Evolutionary conservation across 2,113 vertebrate species (phyloP).

Genomic region (Charina bottae): DNA sequence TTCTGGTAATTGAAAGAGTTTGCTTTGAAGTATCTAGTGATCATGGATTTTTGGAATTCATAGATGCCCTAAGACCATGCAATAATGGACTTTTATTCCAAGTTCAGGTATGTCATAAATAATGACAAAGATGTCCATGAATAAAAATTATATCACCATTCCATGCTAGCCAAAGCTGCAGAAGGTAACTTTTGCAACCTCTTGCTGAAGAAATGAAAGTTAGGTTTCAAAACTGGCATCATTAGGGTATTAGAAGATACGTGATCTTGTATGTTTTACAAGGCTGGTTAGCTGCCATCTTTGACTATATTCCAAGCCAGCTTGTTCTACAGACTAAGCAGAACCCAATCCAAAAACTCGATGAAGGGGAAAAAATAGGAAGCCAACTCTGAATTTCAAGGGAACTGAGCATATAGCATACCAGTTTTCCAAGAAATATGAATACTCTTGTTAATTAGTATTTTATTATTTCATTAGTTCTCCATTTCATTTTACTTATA

Average conservation of each 20-base stretch:
- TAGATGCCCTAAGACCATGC: neutral
- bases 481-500: neutral
- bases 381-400: conserved; percentile 14
- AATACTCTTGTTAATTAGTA: conserved; percentile 13
- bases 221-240: neutral
- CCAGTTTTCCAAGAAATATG: neutral
- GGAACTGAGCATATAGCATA: neutral
- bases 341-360: neutral
- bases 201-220: conserved; percentile 24
- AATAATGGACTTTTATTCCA: neutral
- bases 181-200: neutral
- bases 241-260: neutral
- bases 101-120: neutral
- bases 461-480: neutral
- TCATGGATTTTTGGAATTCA: neutral
- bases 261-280: neutral
- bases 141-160: neutral
- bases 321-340: neutral
- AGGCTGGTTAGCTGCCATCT: conserved; percentile 1
- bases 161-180: neutral
- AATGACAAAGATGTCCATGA: conserved; percentile 7
- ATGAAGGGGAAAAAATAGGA: conserved; percentile 1
- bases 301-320: neutral
- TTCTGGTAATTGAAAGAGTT: neutral
- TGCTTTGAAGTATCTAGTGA: neutral